Conservation (phyloP, 2,113 vertebrate genomes). For the Daphoenositta chrysoptera region DNA sequence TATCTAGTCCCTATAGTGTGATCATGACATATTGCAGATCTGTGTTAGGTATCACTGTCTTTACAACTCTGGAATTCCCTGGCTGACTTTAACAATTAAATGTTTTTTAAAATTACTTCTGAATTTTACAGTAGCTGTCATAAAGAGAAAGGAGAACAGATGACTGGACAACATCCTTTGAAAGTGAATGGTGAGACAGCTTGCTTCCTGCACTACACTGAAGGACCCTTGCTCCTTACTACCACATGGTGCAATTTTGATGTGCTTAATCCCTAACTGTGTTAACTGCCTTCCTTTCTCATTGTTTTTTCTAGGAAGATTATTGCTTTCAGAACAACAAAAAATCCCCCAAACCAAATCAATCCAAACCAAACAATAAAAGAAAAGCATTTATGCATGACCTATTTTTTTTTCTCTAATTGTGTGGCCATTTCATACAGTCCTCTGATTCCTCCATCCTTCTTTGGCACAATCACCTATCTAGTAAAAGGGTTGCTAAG, state of each 20-base stretch:
- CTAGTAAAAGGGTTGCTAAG: background rate
- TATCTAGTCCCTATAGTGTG: background rate
- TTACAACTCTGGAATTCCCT: background rate
- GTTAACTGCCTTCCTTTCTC: background rate
- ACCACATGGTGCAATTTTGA: background rate
- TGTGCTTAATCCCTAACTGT: background rate
- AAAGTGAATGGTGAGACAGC: background rate
- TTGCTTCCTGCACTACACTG: background rate
- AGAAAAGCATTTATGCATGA: background rate
- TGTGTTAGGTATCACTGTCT: background rate
- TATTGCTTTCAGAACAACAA: background rate
- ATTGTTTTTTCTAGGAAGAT: background rate
- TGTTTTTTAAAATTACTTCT: background rate
- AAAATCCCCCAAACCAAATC: rapidly evolving
- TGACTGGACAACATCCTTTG: background rate
- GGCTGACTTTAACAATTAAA: background rate
- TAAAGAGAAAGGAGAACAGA: background rate
- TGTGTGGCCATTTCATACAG: background rate
- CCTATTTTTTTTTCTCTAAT: background rate
- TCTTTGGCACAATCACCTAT: background rate
- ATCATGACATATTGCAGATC: background rate
- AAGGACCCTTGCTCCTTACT: background rate
- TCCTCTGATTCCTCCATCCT: background rate
- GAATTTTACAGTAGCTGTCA: background rate
- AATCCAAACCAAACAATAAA: background rate